Conservation (phyloP, 2,888 invertebrate genomes). For the Watsonalla cultraria region DNA sequence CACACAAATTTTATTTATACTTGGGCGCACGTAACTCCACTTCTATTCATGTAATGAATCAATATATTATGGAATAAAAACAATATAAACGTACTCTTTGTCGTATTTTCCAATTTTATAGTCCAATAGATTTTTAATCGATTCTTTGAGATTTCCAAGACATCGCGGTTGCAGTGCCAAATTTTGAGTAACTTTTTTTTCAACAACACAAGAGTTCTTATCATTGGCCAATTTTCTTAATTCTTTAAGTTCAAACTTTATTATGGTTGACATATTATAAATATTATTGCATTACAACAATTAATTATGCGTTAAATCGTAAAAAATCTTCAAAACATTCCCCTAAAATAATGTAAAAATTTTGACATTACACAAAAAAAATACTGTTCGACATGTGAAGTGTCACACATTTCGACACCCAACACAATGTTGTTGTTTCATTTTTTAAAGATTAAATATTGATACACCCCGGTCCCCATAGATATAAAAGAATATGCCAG, state of each 20-base stretch:
- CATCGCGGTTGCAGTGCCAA: conserved; percentile 81
- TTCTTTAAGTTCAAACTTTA: conserved; percentile 74
- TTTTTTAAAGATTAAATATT: too few species aligned
- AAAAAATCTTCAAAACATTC: background rate
- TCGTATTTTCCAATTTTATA: conserved; percentile 80
- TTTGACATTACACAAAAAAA: background rate
- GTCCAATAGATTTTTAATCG: conserved; percentile 79
- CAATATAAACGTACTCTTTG: conserved; percentile 71
- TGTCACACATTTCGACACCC: background rate
- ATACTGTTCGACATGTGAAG: background rate
- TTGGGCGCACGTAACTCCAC: too few species aligned
- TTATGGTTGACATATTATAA: conserved; percentile 57
- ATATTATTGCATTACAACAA: background rate
- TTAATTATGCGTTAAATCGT: background rate
- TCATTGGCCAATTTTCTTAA: conserved; percentile 74
- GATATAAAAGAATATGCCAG: too few species aligned
- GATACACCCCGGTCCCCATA: too few species aligned
- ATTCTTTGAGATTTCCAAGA: conserved; percentile 76
- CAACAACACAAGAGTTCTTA: conserved; percentile 77
- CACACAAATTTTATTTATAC: too few species aligned
- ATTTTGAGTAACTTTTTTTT: conserved; percentile 76
- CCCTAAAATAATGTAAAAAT: background rate
- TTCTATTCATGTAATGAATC: too few species aligned
- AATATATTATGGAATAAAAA: too few species aligned
- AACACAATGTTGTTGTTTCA: too few species aligned